phyloP scores from a whole-genome alignment of 2,113 vertebrate genomes.

The Parus major region DNA sequence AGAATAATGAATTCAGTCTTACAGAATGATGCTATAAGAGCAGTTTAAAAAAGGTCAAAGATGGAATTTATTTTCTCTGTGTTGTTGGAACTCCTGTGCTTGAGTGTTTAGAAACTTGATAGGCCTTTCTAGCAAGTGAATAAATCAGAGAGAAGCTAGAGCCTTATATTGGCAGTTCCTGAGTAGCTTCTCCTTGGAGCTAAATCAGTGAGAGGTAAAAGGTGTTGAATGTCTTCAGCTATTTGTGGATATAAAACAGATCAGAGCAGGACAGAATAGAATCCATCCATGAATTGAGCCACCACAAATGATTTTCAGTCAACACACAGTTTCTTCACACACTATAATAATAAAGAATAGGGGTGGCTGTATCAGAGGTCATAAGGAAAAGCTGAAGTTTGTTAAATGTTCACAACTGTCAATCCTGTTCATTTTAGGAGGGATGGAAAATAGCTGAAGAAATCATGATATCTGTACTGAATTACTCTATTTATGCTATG shows the following conservation, averaged over 20 bases:
- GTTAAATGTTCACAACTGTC: not conserved
- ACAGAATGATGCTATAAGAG: not conserved
- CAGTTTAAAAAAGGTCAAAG: slow-evolving; percentile 48
- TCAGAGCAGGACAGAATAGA: not conserved
- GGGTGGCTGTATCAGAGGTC: not conserved
- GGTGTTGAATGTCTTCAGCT: slow-evolving; percentile 18
- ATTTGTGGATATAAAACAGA: not conserved
- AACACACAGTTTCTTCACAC: not conserved
- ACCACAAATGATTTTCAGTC: slow-evolving; percentile 6
- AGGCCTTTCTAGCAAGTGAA: not conserved
- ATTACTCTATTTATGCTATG: rapidly evolving
- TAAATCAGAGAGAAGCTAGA: not conserved
- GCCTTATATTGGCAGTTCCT: not conserved
- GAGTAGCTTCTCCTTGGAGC: slow-evolving; percentile 26
- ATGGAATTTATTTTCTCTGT: slow-evolving; percentile 20
- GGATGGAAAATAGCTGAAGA: not conserved
- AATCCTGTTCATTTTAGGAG: not conserved
- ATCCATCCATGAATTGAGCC: not conserved
- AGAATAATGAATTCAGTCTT: slow-evolving; percentile 42
- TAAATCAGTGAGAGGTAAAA: slow-evolving; percentile 22
- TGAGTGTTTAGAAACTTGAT: slow-evolving; percentile 59
- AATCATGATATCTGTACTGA: not conserved
- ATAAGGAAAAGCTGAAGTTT: not conserved
- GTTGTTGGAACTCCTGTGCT: not conserved
- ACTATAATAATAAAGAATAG: slow-evolving; percentile 28